phyloP scores from a whole-genome alignment of 2,113 vertebrate species.

The Larimichthys crocea region DNA sequence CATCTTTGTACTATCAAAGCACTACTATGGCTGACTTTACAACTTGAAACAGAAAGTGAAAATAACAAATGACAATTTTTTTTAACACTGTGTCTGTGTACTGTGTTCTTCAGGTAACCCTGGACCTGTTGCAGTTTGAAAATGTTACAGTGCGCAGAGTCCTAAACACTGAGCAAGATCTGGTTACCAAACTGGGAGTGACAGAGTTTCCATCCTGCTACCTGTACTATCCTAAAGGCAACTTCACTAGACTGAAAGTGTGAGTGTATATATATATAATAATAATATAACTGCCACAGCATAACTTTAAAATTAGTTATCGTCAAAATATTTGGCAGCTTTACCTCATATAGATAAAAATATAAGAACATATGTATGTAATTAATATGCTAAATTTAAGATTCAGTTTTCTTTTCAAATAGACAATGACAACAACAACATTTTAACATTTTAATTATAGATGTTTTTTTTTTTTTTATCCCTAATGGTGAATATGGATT shows the following conservation, averaged over 20 bases:
- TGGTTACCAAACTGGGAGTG: conserved; percentile 85
- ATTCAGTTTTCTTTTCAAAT: neutral
- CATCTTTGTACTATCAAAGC: neutral
- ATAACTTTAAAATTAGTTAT: neutral
- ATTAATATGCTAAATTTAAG: neutral
- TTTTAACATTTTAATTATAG: neutral
- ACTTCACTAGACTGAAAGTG: conserved; percentile 84
- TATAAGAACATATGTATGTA: neutral
- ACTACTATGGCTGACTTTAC: neutral
- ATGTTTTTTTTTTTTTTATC: neutral
- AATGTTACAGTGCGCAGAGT: conserved; percentile 90
- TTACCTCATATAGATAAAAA: neutral
- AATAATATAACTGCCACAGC: neutral
- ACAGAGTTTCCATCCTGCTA: conserved; percentile 90
- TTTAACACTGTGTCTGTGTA: conserved; percentile 5
- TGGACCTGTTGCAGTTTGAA: conserved; percentile 92
- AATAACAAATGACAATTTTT: neutral
- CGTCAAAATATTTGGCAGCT: neutral
- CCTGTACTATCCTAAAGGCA: conserved; percentile 85
- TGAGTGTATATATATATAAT: conserved; percentile 77
- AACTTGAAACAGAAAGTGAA: neutral
- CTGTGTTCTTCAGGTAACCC: conserved; percentile 82
- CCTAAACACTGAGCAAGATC: conserved; percentile 80
- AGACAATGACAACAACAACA: no score
- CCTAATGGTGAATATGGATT: neutral